Conservation (phyloP, 2,888 invertebrate species). For the Ethmia dodecea region DNA sequence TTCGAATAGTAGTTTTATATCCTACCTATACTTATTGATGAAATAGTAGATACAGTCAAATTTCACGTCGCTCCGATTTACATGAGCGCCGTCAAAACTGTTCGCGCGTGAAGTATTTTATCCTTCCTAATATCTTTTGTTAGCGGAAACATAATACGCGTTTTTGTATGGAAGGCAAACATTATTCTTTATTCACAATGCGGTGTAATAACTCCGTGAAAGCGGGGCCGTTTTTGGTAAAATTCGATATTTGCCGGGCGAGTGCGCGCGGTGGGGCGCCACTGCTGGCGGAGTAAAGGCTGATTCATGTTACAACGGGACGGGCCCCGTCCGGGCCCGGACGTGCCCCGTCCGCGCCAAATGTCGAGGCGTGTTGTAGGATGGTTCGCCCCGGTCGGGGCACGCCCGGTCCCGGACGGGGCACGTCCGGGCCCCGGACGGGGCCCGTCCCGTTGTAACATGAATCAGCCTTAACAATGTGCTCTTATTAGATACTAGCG, state of each 20-base stretch:
- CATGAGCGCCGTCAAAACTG: not conserved
- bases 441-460: too few species aligned
- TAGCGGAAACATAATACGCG: conserved; percentile 33
- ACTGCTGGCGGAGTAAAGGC: conserved; percentile 24
- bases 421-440: too few species aligned
- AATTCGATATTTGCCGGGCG: conserved; percentile 48
- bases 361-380: too few species aligned
- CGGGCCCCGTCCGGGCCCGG: too few species aligned
- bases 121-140: conserved; percentile 28
- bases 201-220: conserved; percentile 36
- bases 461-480: too few species aligned
- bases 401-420: too few species aligned
- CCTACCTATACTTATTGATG: too few species aligned
- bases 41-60: too few species aligned
- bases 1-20: too few species aligned
- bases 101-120: conserved; percentile 10
- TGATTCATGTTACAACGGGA: not conserved
- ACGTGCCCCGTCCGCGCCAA: too few species aligned
- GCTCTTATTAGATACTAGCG: too few species aligned
- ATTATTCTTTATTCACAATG: conserved; percentile 41
- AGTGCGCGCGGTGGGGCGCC: conserved; percentile 24
- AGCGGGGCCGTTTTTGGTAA: conserved; percentile 43
- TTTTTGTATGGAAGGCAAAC: conserved; percentile 43
- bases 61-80: conserved; percentile 5
- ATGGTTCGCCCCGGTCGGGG: too few species aligned